Percentiles rank a stretch among this genome's conserved stretches.
These are phyloP conservation scores for Cephus runcator DNA, from an alignment of 2,888 invertebrate species.

Conservation along the genomic window DNA sequence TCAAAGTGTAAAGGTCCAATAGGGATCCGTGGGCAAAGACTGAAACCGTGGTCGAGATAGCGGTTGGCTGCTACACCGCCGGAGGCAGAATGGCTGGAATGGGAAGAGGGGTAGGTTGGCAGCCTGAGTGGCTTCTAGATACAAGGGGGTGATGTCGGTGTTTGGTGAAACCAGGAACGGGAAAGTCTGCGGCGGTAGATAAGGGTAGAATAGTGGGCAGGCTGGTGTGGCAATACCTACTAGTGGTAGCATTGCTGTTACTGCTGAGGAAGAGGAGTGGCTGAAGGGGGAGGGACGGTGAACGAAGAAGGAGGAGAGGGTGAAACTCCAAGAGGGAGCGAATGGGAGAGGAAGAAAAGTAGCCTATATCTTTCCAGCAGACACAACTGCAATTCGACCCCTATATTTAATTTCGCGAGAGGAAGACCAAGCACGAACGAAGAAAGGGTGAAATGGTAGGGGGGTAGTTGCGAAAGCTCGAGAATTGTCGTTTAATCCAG, in stretches of 20 bases:
- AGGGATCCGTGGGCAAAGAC: not conserved
- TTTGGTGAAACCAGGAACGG: conserved; percentile 49
- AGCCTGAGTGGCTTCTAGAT: conserved; percentile 51
- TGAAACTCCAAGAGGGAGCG: conserved; percentile 21
- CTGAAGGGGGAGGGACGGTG: conserved; percentile 21
- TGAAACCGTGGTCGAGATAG: not conserved
- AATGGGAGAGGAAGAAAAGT: conserved; percentile 24
- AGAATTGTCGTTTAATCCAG: conserved; percentile 63
- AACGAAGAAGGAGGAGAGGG: conserved; percentile 15
- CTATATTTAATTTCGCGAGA: conserved; percentile 61
- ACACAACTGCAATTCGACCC: conserved; percentile 56
- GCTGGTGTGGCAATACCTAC: conserved; percentile 11
- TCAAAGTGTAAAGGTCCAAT: not conserved
- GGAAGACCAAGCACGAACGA: conserved; percentile 28
- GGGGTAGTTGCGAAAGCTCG: conserved; percentile 33
- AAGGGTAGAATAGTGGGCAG: conserved; percentile 43
- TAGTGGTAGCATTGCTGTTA: not conserved
- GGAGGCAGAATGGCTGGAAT: not conserved
- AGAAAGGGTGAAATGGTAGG: conserved; percentile 20
- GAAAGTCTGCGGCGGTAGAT: conserved; percentile 60
- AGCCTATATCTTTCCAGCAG: conserved; percentile 50
- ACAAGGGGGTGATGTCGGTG: conserved; percentile 49
- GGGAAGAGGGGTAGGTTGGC: conserved; percentile 20
- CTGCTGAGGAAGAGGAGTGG: conserved; percentile 18
- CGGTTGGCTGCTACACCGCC: conserved; percentile 3